phyloP scores from a whole-genome alignment of 2,888 invertebrate species.

The Noctua janthe region DNA sequence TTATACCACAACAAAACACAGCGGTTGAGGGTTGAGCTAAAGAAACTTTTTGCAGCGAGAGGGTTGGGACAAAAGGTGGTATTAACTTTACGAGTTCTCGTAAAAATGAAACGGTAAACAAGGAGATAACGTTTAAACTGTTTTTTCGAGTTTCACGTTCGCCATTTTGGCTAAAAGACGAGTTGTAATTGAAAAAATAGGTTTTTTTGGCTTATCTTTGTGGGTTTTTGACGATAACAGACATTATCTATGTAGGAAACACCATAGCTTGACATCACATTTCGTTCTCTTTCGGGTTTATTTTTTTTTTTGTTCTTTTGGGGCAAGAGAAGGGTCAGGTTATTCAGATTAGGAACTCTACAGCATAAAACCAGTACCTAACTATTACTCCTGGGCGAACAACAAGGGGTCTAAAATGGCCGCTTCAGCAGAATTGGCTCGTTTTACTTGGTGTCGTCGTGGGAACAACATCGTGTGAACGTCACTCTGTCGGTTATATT shows the following conservation, averaged over 20 bases:
- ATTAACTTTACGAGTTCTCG: conserved; percentile 81
- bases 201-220: conserved; percentile 41
- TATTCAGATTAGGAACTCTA: neutral
- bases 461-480: no score
- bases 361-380: neutral
- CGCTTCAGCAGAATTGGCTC: no score
- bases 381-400: neutral
- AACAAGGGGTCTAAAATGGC: neutral
- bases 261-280: neutral
- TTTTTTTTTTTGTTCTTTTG: neutral
- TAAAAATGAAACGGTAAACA: conserved; percentile 80
- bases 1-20: conserved; percentile 60
- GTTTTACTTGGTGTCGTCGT: no score
- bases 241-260: conserved; percentile 1
- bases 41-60: conserved; percentile 68
- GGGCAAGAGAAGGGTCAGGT: neutral
- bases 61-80: conserved; percentile 80
- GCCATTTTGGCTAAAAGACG: conserved; percentile 45
- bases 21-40: conserved; percentile 60
- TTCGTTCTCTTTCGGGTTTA: rapidly evolving
- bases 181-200: conserved; percentile 70
- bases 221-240: conserved; percentile 24
- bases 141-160: conserved; percentile 70
- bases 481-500: no score
- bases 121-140: conserved; percentile 80